Evolutionary conservation across 2,888 invertebrate species (phyloP).

Genomic region (Ormyrus pomaceus): DNA sequence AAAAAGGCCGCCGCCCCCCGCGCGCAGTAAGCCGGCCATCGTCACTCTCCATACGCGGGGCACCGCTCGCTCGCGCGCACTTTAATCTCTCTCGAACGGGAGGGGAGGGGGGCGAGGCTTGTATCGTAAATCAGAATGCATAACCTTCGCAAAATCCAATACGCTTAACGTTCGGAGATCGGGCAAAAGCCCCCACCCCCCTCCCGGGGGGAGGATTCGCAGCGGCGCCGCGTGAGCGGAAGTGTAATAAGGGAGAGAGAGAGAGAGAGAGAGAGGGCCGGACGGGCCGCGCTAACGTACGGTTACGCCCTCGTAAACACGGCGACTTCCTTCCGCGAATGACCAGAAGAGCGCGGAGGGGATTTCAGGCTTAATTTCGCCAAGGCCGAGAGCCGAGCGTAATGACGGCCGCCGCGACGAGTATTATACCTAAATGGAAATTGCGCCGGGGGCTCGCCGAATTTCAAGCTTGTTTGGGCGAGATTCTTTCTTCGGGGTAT

Average conservation of each 20-base stretch:
- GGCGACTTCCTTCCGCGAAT: conserved; percentile 24
- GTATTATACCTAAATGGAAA: no score
- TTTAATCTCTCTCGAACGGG: not conserved
- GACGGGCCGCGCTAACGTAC: not conserved
- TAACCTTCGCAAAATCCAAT: conserved; percentile 30
- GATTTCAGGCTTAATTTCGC: conserved; percentile 20
- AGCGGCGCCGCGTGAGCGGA: not conserved
- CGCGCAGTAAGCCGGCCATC: no score
- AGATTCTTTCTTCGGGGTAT: no score
- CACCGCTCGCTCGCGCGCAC: not conserved
- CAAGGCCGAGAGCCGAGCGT: not conserved
- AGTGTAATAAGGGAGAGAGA: conserved; percentile 21
- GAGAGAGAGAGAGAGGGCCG: not conserved
- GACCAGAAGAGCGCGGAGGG: not conserved
- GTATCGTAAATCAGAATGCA: conserved; percentile 31
- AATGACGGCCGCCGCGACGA: no score
- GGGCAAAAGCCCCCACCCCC: conserved; percentile 12
- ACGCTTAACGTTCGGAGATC: conserved; percentile 29
- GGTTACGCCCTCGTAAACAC: conserved; percentile 4
- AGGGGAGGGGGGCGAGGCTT: not conserved
- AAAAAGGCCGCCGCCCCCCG: no score
- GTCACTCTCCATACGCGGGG: not conserved
- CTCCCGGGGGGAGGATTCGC: not conserved
- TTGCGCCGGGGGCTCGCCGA: no score
- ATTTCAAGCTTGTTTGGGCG: no score